Percentiles rank a stretch among this genome's conserved stretches.
Evolutionary conservation across 1,140 invertebrate genomes (phyloP).

Genomic region (Pogonus chalceus): DNA sequence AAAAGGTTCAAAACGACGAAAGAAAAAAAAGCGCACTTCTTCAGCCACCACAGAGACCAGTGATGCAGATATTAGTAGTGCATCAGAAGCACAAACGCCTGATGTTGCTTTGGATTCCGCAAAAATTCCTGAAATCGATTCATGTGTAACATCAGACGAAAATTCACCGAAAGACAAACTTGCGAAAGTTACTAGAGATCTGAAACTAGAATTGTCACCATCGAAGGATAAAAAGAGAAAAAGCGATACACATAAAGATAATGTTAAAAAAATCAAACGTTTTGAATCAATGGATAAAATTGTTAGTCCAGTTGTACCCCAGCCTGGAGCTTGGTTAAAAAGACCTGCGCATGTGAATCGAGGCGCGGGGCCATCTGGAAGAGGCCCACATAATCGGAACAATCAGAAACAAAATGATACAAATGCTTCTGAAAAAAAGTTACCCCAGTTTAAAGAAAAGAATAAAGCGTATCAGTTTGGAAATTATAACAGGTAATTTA

Average conservation of each 20-base stretch:
- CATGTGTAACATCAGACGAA: neutral
- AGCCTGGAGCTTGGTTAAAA: slow-evolving; percentile 69
- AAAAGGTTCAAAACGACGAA: slow-evolving; percentile 45
- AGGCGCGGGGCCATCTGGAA: slow-evolving; percentile 28
- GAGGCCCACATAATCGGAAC: slow-evolving; percentile 16
- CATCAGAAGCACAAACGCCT: slow-evolving; percentile 29
- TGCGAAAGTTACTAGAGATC: slow-evolving; percentile 8
- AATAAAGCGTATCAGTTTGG: slow-evolving; percentile 81
- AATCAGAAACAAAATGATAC: slow-evolving; percentile 24
- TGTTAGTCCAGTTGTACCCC: slow-evolving; percentile 83
- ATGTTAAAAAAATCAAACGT: slow-evolving; percentile 47
- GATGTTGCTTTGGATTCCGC: slow-evolving; percentile 29
- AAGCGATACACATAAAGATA: slow-evolving; percentile 34
- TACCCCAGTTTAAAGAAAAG: slow-evolving; percentile 63
- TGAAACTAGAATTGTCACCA: slow-evolving; percentile 28
- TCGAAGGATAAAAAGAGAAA: slow-evolving; percentile 24
- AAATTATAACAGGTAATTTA: slow-evolving; percentile 89
- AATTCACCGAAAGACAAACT: slow-evolving; percentile 6
- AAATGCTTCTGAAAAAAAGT: slow-evolving; percentile 26
- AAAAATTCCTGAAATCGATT: slow-evolving; percentile 28
- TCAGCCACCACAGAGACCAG: slow-evolving; percentile 43
- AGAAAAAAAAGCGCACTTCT: slow-evolving; percentile 43
- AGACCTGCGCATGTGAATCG: slow-evolving; percentile 27
- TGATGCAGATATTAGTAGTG: slow-evolving; percentile 25
- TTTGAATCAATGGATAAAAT: slow-evolving; percentile 75